A percentile compares a stretch with the other conserved stretches of the same genome.
These are phyloP conservation scores for Euschistus heros DNA, from an alignment of 1,140 invertebrate genomes.

Conservation along the genomic window DNA sequence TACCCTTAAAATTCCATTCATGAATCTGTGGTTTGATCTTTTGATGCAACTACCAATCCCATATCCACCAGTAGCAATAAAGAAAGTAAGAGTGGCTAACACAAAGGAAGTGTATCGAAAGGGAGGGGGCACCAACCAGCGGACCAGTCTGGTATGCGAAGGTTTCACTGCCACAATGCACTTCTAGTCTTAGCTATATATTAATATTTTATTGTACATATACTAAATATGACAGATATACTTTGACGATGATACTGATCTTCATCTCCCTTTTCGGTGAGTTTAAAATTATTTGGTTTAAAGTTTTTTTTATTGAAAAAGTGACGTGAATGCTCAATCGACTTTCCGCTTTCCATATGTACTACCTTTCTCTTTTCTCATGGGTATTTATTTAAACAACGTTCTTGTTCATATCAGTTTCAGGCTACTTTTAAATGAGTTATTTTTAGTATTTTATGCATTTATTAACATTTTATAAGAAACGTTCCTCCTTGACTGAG, in stretches of 20 bases:
- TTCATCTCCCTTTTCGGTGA: conserved; percentile 6
- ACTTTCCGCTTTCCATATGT: conserved; percentile 4
- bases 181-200: background rate
- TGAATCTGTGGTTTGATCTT: no score
- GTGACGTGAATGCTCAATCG: background rate
- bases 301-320: background rate
- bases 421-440: no score
- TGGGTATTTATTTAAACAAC: background rate
- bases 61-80: no score
- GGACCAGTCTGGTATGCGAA: conserved; percentile 1
- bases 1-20: no score
- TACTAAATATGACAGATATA: no score
- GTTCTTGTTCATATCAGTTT: no score
- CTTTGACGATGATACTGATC: background rate
- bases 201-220: background rate
- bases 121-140: background rate
- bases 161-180: background rate
- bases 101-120: no score
- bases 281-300: background rate
- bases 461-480: no score
- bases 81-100: no score
- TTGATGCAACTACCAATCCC: no score
- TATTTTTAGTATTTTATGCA: no score
- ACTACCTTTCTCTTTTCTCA: background rate
- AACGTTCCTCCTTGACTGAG: no score